Base-by-base conservation (phyloP, 2,113 vertebrate species). In the Cyprinus carpio region DNA sequence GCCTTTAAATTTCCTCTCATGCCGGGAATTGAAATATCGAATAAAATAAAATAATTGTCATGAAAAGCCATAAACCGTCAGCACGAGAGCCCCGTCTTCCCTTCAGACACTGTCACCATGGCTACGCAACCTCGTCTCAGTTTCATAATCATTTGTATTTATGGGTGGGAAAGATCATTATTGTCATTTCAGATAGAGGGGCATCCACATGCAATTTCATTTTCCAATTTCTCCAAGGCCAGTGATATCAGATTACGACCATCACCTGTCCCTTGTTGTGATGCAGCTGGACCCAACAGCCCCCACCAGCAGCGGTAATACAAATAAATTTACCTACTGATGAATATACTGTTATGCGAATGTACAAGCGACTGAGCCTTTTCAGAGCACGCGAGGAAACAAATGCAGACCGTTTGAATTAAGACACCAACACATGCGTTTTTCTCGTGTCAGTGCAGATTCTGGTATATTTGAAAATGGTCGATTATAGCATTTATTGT, bases 11-110 rank as follows among this genome's bases (percentile, higher is more conserved):
- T 85, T 81, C 23, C 72, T 43, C 49, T 80, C 60, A 69, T 75
- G 71, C 71, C 60, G 75, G 71, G 62, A 62, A 84, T 31, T 84
- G 72, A 72, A 87, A 82, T 31, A 77, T 88, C 34, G 31, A 85
- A 85, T 81, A 51, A 64, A 82, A 85, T 76, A 49, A 85, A 89
- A 86, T 80, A 79, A 86, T 69, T 81, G 86, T 75, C 51, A 27
- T 31, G 56, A 7, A 75, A 81, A 81, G 51, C 80, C 82, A 85
- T 87, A 87, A 86, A 82, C 34, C 74, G 34, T 80, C 72, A 25
- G 56, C 72, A 81, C 72, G 43, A n/a, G 69, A 58, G 56, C 29
- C 85, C 46, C 31, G 69, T 83, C 72, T 25, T 67, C 79, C 83
- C 83, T 43, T 78, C 78, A 74, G 81, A 85, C 78, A 79, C 37